These are phyloP conservation scores for Enteromius fasciolatus DNA, from an alignment of 2,797 vertebrate species.

Conservation along the genomic window DNA sequence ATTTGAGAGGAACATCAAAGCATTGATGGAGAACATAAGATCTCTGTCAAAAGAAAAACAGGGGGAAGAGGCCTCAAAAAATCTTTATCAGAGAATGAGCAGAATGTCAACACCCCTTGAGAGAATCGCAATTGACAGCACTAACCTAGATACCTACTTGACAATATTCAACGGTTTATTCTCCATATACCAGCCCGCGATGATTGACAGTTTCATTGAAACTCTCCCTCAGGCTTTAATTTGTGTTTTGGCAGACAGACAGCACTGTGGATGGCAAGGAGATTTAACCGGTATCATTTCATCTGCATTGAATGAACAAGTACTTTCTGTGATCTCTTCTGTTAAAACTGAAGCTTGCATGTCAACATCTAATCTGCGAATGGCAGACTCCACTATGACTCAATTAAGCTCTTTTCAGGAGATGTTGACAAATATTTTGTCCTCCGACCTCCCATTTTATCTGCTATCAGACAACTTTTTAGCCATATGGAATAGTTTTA, in stretches of 20 bases:
- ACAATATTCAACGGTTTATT: conserved; percentile 62
- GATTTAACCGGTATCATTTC: conserved; percentile 68
- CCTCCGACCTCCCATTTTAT: conserved; percentile 61
- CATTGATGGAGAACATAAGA: conserved; percentile 66
- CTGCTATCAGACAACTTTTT: conserved; percentile 62
- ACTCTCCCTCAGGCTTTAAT: conserved; percentile 71
- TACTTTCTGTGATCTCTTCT: conserved; percentile 65
- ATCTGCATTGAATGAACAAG: conserved; percentile 62
- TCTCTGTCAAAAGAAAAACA: conserved; percentile 57
- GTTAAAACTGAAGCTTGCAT: conserved; percentile 70
- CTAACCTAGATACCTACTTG: conserved; percentile 63
- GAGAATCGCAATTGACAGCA: conserved; percentile 9
- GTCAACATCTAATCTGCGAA: conserved; percentile 53
- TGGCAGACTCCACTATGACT: conserved; percentile 43
- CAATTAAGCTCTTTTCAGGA: conserved; percentile 61
- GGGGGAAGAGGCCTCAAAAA: background rate
- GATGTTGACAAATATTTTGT: conserved; percentile 61
- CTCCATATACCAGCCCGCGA: conserved; percentile 60
- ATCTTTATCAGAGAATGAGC: conserved; percentile 6
- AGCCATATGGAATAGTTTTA: conserved; percentile 56
- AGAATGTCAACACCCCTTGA: conserved; percentile 10
- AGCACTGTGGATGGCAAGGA: conserved; percentile 73
- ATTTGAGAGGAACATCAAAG: conserved; percentile 65
- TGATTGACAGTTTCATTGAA: conserved; percentile 64
- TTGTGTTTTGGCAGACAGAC: conserved; percentile 72